These are phyloP conservation scores for Chroicocephalus ridibundus DNA, from an alignment of 2,113 vertebrate genomes.

Conservation along the genomic window DNA sequence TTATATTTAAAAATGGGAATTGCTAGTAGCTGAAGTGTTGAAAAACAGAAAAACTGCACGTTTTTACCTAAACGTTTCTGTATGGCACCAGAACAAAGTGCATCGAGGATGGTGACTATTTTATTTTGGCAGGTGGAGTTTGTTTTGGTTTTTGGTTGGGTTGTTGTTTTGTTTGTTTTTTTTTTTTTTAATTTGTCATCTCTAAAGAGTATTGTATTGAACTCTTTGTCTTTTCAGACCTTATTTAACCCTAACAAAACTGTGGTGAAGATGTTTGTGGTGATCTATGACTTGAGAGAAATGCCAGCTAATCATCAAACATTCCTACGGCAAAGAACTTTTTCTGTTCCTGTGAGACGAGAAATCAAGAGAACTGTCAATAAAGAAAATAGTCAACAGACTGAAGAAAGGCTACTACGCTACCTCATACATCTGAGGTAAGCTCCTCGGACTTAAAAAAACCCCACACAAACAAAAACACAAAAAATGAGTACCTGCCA, in stretches of 20 bases:
- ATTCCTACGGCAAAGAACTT: conserved; percentile 98
- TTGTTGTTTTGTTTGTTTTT: background rate
- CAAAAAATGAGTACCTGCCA: background rate
- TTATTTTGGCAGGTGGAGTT: background rate
- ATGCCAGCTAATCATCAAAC: conserved; percentile 99
- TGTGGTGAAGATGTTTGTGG: conserved; percentile 99
- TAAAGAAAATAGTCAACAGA: conserved; percentile 80
- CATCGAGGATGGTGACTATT: background rate
- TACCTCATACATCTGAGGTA: conserved; percentile 99
- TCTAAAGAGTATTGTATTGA: background rate
- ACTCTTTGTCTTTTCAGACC: conserved; percentile 83
- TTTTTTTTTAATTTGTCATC: background rate
- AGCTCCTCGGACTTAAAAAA: background rate
- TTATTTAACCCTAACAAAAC: conserved; percentile 99
- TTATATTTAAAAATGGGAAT: background rate
- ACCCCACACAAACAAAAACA: background rate
- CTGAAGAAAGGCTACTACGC: conserved; percentile 91
- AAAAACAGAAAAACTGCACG: background rate
- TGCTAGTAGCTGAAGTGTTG: background rate
- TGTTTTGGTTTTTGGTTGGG: background rate
- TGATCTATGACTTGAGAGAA: conserved; percentile 94
- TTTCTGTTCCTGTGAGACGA: conserved; percentile 94
- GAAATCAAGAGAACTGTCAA: conserved; percentile 83
- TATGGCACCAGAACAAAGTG: background rate
- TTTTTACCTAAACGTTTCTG: background rate